These are phyloP conservation scores for Maconellicoccus hirsutus DNA, from an alignment of 1,140 invertebrate genomes.

Conservation along the genomic window DNA sequence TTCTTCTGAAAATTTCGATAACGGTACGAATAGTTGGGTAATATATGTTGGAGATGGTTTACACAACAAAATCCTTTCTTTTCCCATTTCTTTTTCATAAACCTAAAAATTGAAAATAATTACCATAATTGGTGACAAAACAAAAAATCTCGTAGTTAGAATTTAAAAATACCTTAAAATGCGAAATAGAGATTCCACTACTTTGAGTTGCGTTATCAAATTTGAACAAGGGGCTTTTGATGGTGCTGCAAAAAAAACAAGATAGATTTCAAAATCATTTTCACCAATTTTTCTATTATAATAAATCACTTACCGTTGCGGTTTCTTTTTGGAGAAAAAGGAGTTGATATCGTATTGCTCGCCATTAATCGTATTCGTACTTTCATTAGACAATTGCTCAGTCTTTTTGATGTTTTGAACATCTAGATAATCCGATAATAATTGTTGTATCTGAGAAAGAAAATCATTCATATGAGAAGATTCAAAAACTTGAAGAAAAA, in stretches of 20 bases:
- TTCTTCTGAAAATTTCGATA: constrained; percentile 12
- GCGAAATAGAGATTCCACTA: not conserved
- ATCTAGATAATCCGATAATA: not conserved
- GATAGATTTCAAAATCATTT: no score
- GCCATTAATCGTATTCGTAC: not conserved
- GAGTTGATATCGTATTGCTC: constrained; percentile 13
- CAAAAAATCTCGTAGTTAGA: no score
- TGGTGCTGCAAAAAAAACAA: not conserved
- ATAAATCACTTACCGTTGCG: not conserved
- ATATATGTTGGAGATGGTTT: constrained; percentile 7
- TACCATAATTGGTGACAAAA: no score
- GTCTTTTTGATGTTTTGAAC: constrained; percentile 9
- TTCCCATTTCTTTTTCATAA: not conserved
- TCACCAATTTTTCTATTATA: not conserved
- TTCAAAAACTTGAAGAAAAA: not conserved
- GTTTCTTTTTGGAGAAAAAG: constrained; percentile 4
- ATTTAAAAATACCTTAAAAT: not conserved
- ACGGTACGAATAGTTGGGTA: not conserved
- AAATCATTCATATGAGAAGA: not conserved
- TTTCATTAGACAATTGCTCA: not conserved
- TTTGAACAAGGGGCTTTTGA: not conserved
- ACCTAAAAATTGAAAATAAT: not conserved
- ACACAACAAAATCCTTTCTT: not conserved
- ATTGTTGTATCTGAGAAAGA: not conserved
- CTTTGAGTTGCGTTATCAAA: not conserved